These are phyloP conservation scores for Thomomys bottae DNA, from an alignment of 2,113 vertebrate species.

Conservation along the genomic window DNA sequence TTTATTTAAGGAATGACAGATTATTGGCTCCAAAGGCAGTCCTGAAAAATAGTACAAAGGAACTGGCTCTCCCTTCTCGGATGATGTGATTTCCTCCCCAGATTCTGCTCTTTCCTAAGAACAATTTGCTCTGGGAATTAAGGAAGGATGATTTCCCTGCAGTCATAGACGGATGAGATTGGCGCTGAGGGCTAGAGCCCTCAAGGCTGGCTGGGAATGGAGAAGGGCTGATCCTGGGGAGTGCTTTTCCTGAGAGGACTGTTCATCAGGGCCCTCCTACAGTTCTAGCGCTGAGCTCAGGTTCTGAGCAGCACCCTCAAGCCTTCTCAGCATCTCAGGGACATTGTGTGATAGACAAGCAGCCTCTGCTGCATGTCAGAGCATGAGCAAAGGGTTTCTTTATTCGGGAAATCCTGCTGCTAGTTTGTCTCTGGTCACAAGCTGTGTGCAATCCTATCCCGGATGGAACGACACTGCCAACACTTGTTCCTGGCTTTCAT, in stretches of 20 bases:
- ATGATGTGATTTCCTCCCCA: slow-evolving; percentile 90
- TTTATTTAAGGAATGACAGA: slow-evolving; percentile 92
- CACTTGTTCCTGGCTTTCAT: not conserved
- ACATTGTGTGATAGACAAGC: not conserved
- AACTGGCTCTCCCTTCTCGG: slow-evolving; percentile 86
- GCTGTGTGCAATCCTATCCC: accelerated
- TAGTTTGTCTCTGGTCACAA: not conserved
- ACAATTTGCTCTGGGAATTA: slow-evolving; percentile 84
- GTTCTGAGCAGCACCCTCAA: not conserved
- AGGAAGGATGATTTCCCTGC: slow-evolving; percentile 84
- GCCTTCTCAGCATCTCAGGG: not conserved
- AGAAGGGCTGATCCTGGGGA: not conserved
- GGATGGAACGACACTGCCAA: not conserved
- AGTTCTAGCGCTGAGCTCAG: not conserved
- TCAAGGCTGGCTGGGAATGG: slow-evolving; percentile 2
- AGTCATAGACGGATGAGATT: slow-evolving; percentile 60
- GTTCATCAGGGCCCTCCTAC: not conserved
- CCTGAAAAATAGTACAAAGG: slow-evolving; percentile 88
- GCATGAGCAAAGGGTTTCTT: not conserved
- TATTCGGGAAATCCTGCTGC: not conserved
- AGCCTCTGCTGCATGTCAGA: not conserved
- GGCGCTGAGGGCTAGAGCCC: slow-evolving; percentile 60
- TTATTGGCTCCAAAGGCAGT: slow-evolving; percentile 89
- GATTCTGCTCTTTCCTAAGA: slow-evolving; percentile 85
- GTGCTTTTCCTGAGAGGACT: not conserved